Base-by-base conservation (phyloP, 2,888 invertebrate species). In the Euclidia mi region DNA sequence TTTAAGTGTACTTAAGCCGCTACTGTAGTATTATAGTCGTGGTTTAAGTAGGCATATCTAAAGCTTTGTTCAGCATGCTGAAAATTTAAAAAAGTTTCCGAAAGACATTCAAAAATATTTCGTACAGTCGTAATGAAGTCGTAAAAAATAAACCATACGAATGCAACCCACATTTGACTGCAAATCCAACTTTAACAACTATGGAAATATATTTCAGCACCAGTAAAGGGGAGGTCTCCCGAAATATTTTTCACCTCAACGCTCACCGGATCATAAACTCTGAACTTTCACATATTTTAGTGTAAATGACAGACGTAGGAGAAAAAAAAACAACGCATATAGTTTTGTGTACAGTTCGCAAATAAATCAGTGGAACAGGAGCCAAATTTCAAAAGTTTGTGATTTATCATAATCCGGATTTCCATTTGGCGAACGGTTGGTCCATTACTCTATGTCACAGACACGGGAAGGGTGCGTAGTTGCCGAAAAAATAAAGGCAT, bases 341-440 rank as follows among this genome's bases (percentile, higher is more conserved):
- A 84, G 82, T 82, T 85, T 82, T 87, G 86, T 88, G 84, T 88
- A 88, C 79, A 84, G 78, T 88, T 82, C 56, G 80, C 83, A 83
- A 85, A 92, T 92, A 92, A 92, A 91, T 92, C 91, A 90, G 78
- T 77, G 77, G 81, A 84, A 85, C 90, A 88, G 86, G 85, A 88
- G 89, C 84, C 86, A 88, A 90, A 92, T 90, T 91, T 89, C 91
- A 91, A 92, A 92, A 93, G 87, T 92, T 93, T 91, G 88, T 91
- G 92, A 93, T 93, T 93, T 93, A 93, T 93, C 92, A 93, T 92
- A 91, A 92, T 92, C 89, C 87, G 87, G 84, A 92, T 91, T 91
- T 88, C 92, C 91, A 92, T 93, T 92, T 92, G 89, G 87, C 82
- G 89, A 90, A 85, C 87, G 88, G 84, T 78, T 81, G 88, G 87